These are phyloP conservation scores for Ophion slaviceki DNA, from an alignment of 2,888 invertebrate genomes.

Conservation along the genomic window DNA sequence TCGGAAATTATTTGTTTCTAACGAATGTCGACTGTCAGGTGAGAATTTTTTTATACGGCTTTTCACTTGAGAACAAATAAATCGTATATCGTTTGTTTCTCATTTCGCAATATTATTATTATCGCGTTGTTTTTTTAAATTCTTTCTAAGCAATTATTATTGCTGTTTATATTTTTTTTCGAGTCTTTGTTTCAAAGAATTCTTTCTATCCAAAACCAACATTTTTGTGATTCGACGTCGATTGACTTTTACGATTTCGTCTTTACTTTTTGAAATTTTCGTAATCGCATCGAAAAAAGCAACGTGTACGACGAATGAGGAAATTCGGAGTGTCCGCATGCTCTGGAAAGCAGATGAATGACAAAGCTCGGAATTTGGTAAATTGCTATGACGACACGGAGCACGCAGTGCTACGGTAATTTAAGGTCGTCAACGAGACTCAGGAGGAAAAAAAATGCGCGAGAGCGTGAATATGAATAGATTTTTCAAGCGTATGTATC, in stretches of 20 bases:
- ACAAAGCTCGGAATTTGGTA: background rate
- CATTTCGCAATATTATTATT: background rate
- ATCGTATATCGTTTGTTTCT: background rate
- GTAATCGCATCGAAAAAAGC: slow-evolving; percentile 1
- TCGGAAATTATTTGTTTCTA: too few relatives aligned
- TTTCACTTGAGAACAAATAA: background rate
- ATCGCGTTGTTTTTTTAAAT: background rate
- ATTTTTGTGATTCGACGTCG: background rate
- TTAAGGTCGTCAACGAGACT: slow-evolving; percentile 1
- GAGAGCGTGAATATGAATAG: background rate
- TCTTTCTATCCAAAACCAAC: background rate
- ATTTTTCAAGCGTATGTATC: background rate
- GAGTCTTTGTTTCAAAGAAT: background rate
- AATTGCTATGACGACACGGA: slow-evolving; percentile 11
- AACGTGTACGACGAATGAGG: background rate
- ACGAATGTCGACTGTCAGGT: too few relatives aligned
- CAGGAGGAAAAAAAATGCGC: background rate
- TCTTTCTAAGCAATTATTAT: background rate
- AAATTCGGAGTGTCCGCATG: background rate
- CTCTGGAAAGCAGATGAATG: background rate
- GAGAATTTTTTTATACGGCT: background rate
- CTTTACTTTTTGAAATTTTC: background rate
- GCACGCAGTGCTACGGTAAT: background rate
- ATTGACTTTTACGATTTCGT: background rate
- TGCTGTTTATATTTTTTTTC: background rate